Conservation (phyloP, 2,797 vertebrate genomes). For the Dermochelys coriacea region DNA sequence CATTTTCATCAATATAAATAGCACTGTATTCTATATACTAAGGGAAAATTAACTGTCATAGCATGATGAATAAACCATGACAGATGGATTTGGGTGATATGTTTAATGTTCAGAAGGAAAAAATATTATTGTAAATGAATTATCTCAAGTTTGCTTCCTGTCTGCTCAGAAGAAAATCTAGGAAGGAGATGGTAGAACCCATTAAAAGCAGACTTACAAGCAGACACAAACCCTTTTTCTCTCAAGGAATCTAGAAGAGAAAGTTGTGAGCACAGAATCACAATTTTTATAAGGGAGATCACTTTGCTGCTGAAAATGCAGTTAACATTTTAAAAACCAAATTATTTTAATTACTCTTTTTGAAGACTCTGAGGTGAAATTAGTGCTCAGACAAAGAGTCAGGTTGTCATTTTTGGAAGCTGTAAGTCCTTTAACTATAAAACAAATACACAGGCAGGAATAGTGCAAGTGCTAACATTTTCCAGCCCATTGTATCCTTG, state of each 20-base stretch:
- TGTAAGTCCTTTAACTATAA: not conserved
- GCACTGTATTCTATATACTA: not conserved
- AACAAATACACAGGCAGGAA: not conserved
- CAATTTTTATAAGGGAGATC: not conserved
- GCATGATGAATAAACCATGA: not conserved
- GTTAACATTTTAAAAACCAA: not conserved
- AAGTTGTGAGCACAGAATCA: not conserved
- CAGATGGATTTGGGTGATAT: not conserved
- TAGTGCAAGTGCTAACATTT: conserved; percentile 30
- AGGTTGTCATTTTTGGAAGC: not conserved
- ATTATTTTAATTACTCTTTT: conserved; percentile 20
- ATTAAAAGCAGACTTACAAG: not conserved
- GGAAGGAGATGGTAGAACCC: not conserved
- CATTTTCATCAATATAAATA: not conserved
- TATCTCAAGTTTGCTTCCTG: not conserved
- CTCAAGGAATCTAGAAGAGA: not conserved
- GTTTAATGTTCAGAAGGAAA: not conserved
- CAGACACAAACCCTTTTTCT: not conserved
- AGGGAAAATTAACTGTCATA: not conserved
- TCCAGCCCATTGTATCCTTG: conserved; percentile 46
- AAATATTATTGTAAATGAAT: not conserved
- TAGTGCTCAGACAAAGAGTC: conserved; percentile 27
- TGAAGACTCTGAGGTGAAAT: conserved; percentile 1
- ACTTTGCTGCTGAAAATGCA: not conserved
- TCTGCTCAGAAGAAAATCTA: not conserved